A percentile compares a stretch with the other conserved stretches of the same genome.
These are phyloP conservation scores for Apantesis nais DNA, from an alignment of 2,888 invertebrate species.

Conservation along the genomic window DNA sequence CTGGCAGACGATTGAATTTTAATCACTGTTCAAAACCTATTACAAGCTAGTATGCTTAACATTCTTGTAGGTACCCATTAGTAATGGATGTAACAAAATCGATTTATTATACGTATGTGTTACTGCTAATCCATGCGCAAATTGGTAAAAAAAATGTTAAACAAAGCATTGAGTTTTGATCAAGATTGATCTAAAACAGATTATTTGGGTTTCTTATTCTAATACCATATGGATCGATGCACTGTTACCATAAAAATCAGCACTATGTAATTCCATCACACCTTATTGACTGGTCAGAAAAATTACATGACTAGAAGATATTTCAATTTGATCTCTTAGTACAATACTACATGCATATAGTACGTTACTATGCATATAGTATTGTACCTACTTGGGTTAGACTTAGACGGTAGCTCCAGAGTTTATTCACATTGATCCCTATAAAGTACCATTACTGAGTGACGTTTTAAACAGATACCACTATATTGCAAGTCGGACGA, in stretches of 20 bases:
- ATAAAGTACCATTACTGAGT: too few species aligned
- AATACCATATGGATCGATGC: background rate
- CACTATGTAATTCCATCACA: background rate
- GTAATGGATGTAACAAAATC: background rate
- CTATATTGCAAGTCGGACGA: too few species aligned
- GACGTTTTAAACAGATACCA: too few species aligned
- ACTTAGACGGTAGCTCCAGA: background rate
- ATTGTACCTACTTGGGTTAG: background rate
- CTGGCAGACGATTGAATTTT: constrained; percentile 42
- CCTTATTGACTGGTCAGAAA: background rate
- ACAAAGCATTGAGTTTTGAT: background rate
- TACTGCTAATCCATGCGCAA: background rate
- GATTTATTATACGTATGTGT: constrained; percentile 3
- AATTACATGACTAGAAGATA: background rate
- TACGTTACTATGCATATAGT: background rate
- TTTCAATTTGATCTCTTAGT: too few species aligned
- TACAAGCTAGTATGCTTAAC: background rate
- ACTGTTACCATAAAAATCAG: background rate
- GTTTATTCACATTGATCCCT: too few species aligned
- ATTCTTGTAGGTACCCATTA: background rate
- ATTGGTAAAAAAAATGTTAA: background rate
- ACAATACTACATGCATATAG: too few species aligned
- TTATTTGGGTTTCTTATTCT: background rate
- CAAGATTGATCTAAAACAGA: background rate
- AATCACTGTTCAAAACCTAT: constrained; percentile 27